Base-by-base conservation (phyloP, 2,888 invertebrate genomes). In the Drosophila pullipes region DNA sequence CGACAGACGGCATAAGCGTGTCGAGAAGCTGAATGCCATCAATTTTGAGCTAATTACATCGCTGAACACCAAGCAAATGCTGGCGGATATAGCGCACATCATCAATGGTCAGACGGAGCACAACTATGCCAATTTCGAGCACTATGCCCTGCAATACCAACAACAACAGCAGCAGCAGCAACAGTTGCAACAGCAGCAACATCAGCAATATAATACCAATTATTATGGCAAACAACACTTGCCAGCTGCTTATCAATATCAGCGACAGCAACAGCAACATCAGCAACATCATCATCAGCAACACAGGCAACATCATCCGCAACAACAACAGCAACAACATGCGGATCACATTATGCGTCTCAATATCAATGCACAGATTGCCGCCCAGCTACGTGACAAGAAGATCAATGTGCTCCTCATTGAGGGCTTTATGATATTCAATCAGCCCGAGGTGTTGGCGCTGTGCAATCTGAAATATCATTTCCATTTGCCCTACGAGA, bases 351-450 rank as follows among this genome's bases (percentile, higher is more conserved):
- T 81, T 22, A 84, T 84, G 85, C 69, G 91, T 0, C 59, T 87
- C 10, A 86, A 81, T 71, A 76, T 88, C 18, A 89, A 84, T 64
- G 84, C 81, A 10, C 90, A 85, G 63, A 82, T 91, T 68, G 88
- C 75, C 63, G 92, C 71, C 10, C 91, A 91, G 61, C 65, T 92
- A 57, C 81, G 89, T 33, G 89, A 92, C 49, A 90, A 91, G 18
- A 89, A 91, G 76, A 79, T 93, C 65, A 94, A 94, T 82, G 93
- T 97, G 74, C 91, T 97, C 16, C 94, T 97, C 1, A 81, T 96
- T 0, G 97, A 97, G 91, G 97, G 97, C 0, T 97, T 97, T 91
- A 95, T 96, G 9, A 95, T 96, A 49, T 95, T 97, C 76, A 96
- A 96, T 91, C 96, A 96, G 87, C 94, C 95, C 63, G 95, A 96